Percentiles rank a stretch among this genome's conserved stretches.
phyloP scores from a whole-genome alignment of 2,113 vertebrate species.

The Aphelocoma coerulescens region DNA sequence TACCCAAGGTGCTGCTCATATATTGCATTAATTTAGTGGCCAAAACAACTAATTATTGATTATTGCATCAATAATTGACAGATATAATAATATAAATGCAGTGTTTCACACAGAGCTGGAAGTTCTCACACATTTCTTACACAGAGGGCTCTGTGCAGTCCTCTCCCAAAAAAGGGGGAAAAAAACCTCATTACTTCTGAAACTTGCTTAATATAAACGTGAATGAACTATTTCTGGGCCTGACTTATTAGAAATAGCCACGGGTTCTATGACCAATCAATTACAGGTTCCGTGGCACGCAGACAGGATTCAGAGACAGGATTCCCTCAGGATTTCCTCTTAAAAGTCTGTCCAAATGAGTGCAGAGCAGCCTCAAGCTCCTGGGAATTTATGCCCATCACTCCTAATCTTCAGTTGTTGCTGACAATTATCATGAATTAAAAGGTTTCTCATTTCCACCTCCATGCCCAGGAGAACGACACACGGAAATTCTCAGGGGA shows the following conservation, averaged over 20 bases:
- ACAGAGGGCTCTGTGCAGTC: not conserved
- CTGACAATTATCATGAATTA: conserved; percentile 52
- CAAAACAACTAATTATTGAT: not conserved
- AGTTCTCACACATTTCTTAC: not conserved
- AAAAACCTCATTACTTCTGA: not conserved
- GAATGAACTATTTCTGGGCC: not conserved
- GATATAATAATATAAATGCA: not conserved
- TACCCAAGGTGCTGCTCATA: not conserved
- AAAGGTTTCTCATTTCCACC: conserved; percentile 29
- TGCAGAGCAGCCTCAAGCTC: not conserved
- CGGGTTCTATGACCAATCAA: conserved; percentile 16
- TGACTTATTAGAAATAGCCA: not conserved
- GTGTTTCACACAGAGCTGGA: not conserved
- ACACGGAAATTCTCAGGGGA: not conserved
- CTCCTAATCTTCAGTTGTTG: not conserved
- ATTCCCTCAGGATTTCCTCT: conserved; percentile 28
- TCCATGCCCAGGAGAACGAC: not conserved
- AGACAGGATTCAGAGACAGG: not conserved
- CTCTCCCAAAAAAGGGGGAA: not conserved
- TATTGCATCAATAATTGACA: not conserved
- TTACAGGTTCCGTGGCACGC: conserved; percentile 10
- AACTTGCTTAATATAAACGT: not conserved
- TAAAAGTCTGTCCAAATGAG: not conserved
- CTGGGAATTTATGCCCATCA: not conserved
- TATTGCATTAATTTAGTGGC: not conserved